phyloP scores from a whole-genome alignment of 1,140 invertebrate genomes.

The Drosophila murphyi region DNA sequence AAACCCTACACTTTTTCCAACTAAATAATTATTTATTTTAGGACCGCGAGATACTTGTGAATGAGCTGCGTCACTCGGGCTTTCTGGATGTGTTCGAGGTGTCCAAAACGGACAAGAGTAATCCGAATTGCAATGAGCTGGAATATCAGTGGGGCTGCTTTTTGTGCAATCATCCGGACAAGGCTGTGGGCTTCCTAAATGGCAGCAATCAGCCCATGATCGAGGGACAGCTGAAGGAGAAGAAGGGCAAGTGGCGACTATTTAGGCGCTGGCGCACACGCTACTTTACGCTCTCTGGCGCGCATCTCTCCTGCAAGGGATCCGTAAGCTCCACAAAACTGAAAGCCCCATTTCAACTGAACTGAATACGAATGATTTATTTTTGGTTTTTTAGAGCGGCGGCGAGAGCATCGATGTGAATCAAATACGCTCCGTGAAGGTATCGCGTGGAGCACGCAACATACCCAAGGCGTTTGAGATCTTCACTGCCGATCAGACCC shows the following conservation, averaged over 20 bases:
- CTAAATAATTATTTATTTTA: slow-evolving; percentile 67
- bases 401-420: slow-evolving; percentile 93
- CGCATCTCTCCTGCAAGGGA: slow-evolving; percentile 94
- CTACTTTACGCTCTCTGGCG: slow-evolving; percentile 96
- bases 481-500: slow-evolving; percentile 95
- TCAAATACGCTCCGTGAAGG: slow-evolving; percentile 96
- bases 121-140: slow-evolving; percentile 84
- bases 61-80: slow-evolving; percentile 93
- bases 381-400: slow-evolving; percentile 86
- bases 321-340: slow-evolving; percentile 86
- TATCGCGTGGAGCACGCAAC: slow-evolving; percentile 92
- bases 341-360: neutral
- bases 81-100: slow-evolving; percentile 97
- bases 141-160: slow-evolving; percentile 84
- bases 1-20: neutral
- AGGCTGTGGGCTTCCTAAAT: slow-evolving; percentile 91
- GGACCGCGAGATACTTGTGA: slow-evolving; percentile 93
- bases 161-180: slow-evolving; percentile 94
- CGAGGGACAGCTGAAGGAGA: slow-evolving; percentile 97
- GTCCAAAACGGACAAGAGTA: slow-evolving; percentile 84
- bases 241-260: slow-evolving; percentile 96
- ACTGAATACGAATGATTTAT: neutral
- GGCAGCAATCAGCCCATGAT: slow-evolving; percentile 91
- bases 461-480: slow-evolving; percentile 98
- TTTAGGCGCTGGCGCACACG: slow-evolving; percentile 95